Conservation (phyloP, 2,797 vertebrate species). For the Sciurus carolinensis region DNA sequence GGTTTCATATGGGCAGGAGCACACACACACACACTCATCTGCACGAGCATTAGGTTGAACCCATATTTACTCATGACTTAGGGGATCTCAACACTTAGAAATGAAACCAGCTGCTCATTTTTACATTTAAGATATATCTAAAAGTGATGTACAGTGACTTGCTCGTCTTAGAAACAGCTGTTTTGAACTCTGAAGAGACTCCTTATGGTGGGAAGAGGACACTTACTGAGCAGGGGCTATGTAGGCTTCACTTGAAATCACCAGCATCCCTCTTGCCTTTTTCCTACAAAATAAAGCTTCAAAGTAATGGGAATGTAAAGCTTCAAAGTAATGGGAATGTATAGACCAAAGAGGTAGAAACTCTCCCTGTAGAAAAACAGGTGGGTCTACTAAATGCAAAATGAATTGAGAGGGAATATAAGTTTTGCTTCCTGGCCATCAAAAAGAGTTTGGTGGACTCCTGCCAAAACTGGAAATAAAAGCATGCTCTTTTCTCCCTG, state of each 20-base stretch:
- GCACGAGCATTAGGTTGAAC: background rate
- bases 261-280: background rate
- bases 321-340: background rate
- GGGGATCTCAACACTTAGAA: background rate
- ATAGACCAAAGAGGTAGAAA: background rate
- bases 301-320: background rate
- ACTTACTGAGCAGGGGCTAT: background rate
- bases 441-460: constrained; percentile 73
- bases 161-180: constrained; percentile 36
- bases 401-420: background rate
- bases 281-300: constrained; percentile 57
- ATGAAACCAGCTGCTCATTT: constrained; percentile 29
- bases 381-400: constrained; percentile 13
- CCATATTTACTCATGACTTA: background rate
- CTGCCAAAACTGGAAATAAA: constrained; percentile 75
- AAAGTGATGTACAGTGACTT: constrained; percentile 18
- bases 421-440: constrained; percentile 65
- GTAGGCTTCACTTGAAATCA: constrained; percentile 17
- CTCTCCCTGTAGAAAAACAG: background rate
- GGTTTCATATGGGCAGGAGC: background rate
- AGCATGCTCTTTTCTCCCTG: constrained; percentile 48
- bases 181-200: constrained; percentile 57
- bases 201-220: background rate
- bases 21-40: too few species aligned
- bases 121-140: background rate